Conservation (phyloP, 2,888 invertebrate genomes). For the Gasteruption jaculator region DNA sequence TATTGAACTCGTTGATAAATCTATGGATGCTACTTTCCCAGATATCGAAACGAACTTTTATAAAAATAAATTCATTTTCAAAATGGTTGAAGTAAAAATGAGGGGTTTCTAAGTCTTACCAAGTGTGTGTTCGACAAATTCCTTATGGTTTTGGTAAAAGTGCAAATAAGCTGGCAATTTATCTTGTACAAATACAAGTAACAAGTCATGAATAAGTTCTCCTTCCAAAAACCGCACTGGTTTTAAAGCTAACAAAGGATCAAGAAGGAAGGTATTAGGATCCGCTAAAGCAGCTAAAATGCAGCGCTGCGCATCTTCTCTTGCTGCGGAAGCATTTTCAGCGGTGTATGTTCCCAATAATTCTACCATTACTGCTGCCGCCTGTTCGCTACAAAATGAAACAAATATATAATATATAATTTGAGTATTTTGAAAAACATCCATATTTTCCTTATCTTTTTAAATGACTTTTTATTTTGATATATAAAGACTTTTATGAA, state of each 20-base stretch:
- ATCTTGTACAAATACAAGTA: constrained; percentile 93
- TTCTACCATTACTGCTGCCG: constrained; percentile 96
- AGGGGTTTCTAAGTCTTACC: constrained; percentile 47
- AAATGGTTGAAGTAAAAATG: too few species aligned
- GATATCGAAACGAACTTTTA: too few species aligned
- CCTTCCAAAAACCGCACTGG: constrained; percentile 94
- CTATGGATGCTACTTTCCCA: too few species aligned
- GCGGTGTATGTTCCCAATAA: constrained; percentile 93
- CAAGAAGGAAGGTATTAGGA: constrained; percentile 91
- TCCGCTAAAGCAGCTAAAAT: constrained; percentile 94
- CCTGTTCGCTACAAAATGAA: constrained; percentile 68
- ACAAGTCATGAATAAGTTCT: constrained; percentile 88
- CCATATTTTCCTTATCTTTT: constrained; percentile 9
- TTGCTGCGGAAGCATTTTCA: constrained; percentile 93
- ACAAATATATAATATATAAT: constrained; percentile 11
- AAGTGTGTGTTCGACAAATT: constrained; percentile 70
- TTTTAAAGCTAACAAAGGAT: constrained; percentile 87
- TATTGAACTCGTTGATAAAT: too few species aligned
- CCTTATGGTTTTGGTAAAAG: constrained; percentile 89
- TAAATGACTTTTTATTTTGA: constrained; percentile 1
- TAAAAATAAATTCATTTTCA: too few species aligned
- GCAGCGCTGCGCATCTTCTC: constrained; percentile 95
- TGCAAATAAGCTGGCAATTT: constrained; percentile 87
- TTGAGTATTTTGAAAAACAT: constrained; percentile 12
- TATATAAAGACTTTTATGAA: neutral